These are phyloP conservation scores for Hermetia illucens DNA, from an alignment of 1,140 invertebrate genomes.

Conservation along the genomic window DNA sequence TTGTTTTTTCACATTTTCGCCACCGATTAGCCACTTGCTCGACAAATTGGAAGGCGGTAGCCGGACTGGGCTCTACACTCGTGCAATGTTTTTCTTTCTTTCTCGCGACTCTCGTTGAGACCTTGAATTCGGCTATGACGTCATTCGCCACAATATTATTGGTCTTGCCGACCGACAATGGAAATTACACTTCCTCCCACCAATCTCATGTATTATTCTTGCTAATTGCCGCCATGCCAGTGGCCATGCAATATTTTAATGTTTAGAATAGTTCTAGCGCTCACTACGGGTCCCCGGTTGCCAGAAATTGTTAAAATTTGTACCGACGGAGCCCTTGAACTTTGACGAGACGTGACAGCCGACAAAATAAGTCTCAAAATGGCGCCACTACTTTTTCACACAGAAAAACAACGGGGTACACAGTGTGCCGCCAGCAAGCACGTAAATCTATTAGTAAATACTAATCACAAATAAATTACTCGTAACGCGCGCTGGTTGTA, in stretches of 20 bases:
- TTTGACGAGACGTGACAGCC: not conserved
- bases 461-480: too few relatives aligned
- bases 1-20: too few relatives aligned
- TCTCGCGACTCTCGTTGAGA: too few relatives aligned
- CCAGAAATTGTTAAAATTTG: not conserved
- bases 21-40: too few relatives aligned
- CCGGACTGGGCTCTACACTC: too few relatives aligned
- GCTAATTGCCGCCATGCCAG: not conserved
- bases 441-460: too few relatives aligned
- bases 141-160: constrained; percentile 1
- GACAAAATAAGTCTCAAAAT: not conserved
- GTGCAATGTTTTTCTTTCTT: too few relatives aligned
- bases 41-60: too few relatives aligned
- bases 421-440: not conserved
- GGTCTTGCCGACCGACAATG: not conserved
- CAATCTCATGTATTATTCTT: not conserved
- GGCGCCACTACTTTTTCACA: not conserved
- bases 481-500: not conserved
- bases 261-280: not conserved
- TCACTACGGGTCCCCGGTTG: not conserved
- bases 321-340: not conserved
- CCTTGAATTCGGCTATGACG: constrained; percentile 7
- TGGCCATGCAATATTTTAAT: not conserved
- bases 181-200: not conserved
- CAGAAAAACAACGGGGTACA: not conserved